Base-by-base conservation (phyloP, 1,140 invertebrate genomes). In the Ladona fulva region DNA sequence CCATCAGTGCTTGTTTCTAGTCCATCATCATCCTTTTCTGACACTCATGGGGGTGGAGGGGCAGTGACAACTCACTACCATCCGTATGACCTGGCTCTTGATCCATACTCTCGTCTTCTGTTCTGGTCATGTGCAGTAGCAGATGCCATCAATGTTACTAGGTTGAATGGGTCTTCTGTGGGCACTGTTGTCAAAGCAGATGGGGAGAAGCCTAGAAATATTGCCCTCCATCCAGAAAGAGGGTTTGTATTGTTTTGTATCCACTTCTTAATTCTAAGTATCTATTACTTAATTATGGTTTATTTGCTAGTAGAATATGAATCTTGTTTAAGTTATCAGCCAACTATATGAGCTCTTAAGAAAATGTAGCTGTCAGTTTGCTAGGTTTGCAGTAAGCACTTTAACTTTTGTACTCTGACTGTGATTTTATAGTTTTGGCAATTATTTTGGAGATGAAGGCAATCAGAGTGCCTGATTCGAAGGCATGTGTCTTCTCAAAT, bases 81-180 rank as follows among this genome's bases (percentile, higher is more conserved):
- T 80, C 93, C 94, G 0, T 94, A 90, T 83, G 95, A 97, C 84
- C 88, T 97, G 78, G 95, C 93, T 0, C 85, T 98, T 7, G 96
- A 98, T 84, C 90, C 94, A 0, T 88, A 94, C 29, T 92, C 94
- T 0, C 86, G 94, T 25, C 84, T 94, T 0, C 83, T 98, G 0
- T 97, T 95, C 86, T 97, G 95, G 95, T 93, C 94, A 0, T 96
- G 94, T 82, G 86, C 90, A 0, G 86, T 89, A 29, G 91, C 91
- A 24, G 93, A 97, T 83, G 92, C 93, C 0, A 97, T 98, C 42
- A 97, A 97, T 84, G 92, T 95, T 0, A 97, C 95, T 0, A 89
- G 91, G 78, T 84, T 92, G 3, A 89, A 90, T 79, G 88, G 87
- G 5, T 90, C 89, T 11, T 84, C 88, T 0, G 85, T 94, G 10